Percentiles rank a stretch among this genome's conserved stretches.
These are phyloP conservation scores for Antennarius maculatus DNA, from an alignment of 2,797 vertebrate species.

Conservation along the genomic window DNA sequence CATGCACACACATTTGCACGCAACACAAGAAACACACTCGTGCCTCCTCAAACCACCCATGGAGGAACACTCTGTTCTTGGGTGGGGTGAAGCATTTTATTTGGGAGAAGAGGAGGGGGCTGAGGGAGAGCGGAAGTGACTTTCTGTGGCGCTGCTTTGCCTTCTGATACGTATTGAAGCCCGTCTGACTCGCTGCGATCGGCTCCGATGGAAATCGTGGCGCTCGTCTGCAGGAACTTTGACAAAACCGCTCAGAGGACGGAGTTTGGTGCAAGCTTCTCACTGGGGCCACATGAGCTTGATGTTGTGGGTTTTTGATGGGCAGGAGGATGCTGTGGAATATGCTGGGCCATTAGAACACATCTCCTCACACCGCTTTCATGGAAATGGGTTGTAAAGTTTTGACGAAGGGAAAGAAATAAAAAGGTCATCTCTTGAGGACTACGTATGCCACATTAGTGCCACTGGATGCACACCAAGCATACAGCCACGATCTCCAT, in stretches of 20 bases:
- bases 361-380: slow-evolving; percentile 46
- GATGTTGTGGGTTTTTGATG: slow-evolving; percentile 57
- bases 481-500: slow-evolving; percentile 22
- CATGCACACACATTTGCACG: slow-evolving; percentile 53
- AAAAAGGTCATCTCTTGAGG: slow-evolving; percentile 28
- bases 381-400: slow-evolving; percentile 32
- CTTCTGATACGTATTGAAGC: slow-evolving; percentile 63
- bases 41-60: slow-evolving; percentile 69
- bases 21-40: slow-evolving; percentile 51
- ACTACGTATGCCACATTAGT: slow-evolving; percentile 23
- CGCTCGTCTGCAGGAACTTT: slow-evolving; percentile 35
- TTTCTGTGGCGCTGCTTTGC: slow-evolving; percentile 59
- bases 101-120: slow-evolving; percentile 48
- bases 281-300: slow-evolving; percentile 47
- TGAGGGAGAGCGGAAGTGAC: slow-evolving; percentile 49
- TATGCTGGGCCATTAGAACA: slow-evolving; percentile 36
- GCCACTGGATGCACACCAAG: slow-evolving; percentile 24
- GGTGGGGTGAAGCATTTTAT: slow-evolving; percentile 66
- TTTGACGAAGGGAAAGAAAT: slow-evolving; percentile 1
- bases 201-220: slow-evolving; percentile 59
- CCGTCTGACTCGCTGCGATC: slow-evolving; percentile 54
- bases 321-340: slow-evolving; percentile 16
- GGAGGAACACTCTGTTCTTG: slow-evolving; percentile 77
- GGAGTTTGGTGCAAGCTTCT: slow-evolving; percentile 54
- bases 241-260: slow-evolving; percentile 65